phyloP scores from a whole-genome alignment of 2,888 invertebrate species.

The Entomobrya multifasciata region DNA sequence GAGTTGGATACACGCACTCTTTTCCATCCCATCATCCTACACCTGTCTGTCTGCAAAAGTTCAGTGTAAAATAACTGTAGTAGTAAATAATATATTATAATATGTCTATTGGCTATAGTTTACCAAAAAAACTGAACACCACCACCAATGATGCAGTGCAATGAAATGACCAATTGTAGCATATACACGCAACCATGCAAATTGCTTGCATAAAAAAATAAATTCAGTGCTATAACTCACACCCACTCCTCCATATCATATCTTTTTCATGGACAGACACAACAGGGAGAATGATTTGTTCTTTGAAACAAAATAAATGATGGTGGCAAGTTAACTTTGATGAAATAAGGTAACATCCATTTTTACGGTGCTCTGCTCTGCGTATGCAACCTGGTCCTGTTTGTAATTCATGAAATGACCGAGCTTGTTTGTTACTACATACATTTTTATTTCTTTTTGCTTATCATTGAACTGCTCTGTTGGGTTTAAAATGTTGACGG shows the following conservation, averaged over 20 bases:
- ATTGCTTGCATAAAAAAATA: slow-evolving; percentile 21
- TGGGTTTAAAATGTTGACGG: slow-evolving; percentile 42
- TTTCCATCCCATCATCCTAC: slow-evolving; percentile 11
- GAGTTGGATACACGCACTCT: slow-evolving; percentile 59
- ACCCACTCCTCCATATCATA: slow-evolving; percentile 65
- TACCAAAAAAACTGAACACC: neutral
- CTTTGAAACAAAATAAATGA: neutral
- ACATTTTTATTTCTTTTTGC: too few relatives aligned
- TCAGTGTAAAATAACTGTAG: slow-evolving; percentile 55
- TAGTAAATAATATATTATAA: too few relatives aligned
- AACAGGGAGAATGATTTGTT: neutral
- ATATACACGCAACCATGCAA: slow-evolving; percentile 40
- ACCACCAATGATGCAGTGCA: neutral
- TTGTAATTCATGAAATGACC: slow-evolving; percentile 36
- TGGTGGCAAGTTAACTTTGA: neutral
- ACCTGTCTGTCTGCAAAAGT: slow-evolving; percentile 42
- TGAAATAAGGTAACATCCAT: too few relatives aligned
- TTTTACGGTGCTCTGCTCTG: neutral
- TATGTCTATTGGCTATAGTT: neutral
- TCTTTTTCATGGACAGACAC: slow-evolving; percentile 30
- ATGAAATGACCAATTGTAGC: slow-evolving; percentile 20
- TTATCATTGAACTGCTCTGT: too few relatives aligned
- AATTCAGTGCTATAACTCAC: slow-evolving; percentile 41
- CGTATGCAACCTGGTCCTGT: slow-evolving; percentile 5
- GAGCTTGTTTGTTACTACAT: slow-evolving; percentile 59